Evolutionary conservation across 2,797 vertebrate genomes (phyloP), one percentile per base, ranked within the genome.

Genomic region (Paguma larvata): DNA sequence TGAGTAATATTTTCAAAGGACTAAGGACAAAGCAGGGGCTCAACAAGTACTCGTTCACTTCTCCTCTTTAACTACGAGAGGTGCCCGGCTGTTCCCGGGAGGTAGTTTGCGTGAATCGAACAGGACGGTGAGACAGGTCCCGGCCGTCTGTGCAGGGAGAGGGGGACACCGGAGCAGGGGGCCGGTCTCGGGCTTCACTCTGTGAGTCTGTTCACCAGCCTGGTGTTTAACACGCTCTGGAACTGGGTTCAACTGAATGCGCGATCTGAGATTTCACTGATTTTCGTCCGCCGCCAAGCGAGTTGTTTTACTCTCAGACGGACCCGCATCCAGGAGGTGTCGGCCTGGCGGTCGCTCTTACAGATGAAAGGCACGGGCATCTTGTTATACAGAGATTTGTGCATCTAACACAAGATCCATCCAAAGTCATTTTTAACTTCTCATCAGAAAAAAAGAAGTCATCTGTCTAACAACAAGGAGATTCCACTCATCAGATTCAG

Each of bases 1-100:
- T 25, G 72, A 91, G n/a, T 51, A 84, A 67, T 23, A 70, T 82
- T 88, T 92, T 92, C 38, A 90, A 80, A 62, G 44, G 27, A 77
- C 44, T 51, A 84, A 87, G 41, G 32, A 84, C 38, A 34, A 56
- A 79, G 30, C 3, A 92, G 68, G 63, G 75, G 19, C 14, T 79
- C 85, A 38, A 25, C 59, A 78, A 91, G 63, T 48, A 30, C 30
- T 92, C 56, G 12, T 19, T 88, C 6, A 25, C 34, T 84, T 79
- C 56, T 59, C 15, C 56, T 8, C 77, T 92, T 92, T 65, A 87
- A 86, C 32, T 86, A 48, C 62, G 48, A 92, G 34, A 84, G 32
- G 23, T 44, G 30, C 21, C 85, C 51, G 11, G 19, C 27, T 16
- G 51, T 72, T 89, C 4, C 13, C 19, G 30, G n/a, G 59, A 87